A percentile compares a stretch with the other conserved stretches of the same genome.
These are phyloP conservation scores for Syngnathus acus DNA, from an alignment of 2,797 vertebrate genomes.

Conservation along the genomic window DNA sequence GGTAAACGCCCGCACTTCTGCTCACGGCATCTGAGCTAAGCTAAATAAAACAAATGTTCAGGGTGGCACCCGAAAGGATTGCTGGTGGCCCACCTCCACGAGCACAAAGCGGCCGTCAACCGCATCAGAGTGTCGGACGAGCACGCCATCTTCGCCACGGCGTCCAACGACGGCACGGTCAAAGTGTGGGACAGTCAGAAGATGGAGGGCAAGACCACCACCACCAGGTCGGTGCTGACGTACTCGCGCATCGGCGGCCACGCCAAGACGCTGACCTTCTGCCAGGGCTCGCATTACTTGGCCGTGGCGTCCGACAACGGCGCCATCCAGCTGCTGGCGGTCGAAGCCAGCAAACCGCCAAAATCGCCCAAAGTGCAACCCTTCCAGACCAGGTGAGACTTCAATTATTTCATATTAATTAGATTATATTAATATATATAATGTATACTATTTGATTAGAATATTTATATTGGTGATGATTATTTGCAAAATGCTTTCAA, in stretches of 20 bases:
- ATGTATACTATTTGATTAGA: too few species aligned
- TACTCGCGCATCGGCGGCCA: conserved; percentile 88
- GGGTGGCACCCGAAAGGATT: conserved; percentile 96
- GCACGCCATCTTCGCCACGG: conserved; percentile 93
- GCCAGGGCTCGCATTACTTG: conserved; percentile 91
- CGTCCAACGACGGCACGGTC: conserved; percentile 93
- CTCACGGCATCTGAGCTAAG: too few species aligned
- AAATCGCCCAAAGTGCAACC: conserved; percentile 95
- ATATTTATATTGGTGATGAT: too few species aligned
- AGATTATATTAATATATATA: too few species aligned
- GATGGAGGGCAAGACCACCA: conserved; percentile 98
- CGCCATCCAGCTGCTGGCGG: conserved; percentile 86
- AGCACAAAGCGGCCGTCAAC: conserved; percentile 92
- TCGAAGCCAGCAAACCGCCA: conserved; percentile 89
- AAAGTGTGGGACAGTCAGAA: conserved; percentile 99
- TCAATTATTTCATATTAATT: too few species aligned
- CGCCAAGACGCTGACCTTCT: conserved; percentile 90
- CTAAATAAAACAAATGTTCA: conserved; percentile 36
- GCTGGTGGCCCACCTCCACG: conserved; percentile 92
- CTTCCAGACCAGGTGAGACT: conserved; percentile 83
- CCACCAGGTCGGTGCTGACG: conserved; percentile 92
- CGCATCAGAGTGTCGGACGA: conserved; percentile 92
- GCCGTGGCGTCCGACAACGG: conserved; percentile 91
- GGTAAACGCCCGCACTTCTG: conserved; percentile 58
- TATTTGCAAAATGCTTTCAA: too few species aligned